Evolutionary conservation across 2,113 vertebrate genomes (phyloP).

Genomic region (Tetraodon nigroviridis): DNA sequence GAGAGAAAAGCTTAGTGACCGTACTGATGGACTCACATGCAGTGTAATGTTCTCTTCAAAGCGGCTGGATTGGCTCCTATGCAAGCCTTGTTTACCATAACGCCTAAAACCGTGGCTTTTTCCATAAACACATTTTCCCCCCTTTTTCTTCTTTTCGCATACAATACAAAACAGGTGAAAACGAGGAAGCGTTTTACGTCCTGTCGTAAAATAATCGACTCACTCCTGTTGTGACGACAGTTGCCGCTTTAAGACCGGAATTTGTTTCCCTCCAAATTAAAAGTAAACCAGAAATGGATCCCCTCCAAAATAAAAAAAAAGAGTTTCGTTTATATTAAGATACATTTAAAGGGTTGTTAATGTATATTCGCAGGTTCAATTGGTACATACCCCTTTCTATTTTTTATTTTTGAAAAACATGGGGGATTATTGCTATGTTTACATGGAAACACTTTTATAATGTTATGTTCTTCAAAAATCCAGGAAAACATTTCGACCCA

Average conservation of each 20-base stretch:
- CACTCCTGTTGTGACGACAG: slow-evolving; percentile 46
- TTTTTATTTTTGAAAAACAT: too few relatives aligned
- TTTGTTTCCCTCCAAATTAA: not conserved
- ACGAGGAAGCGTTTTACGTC: slow-evolving; percentile 11
- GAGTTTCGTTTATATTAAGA: too few relatives aligned
- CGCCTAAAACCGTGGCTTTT: slow-evolving; percentile 4
- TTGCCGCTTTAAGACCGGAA: not conserved
- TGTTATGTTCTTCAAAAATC: too few relatives aligned
- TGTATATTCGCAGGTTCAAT: too few relatives aligned
- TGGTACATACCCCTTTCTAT: too few relatives aligned
- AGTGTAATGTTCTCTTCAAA: slow-evolving; percentile 8
- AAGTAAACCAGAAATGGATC: too few relatives aligned
- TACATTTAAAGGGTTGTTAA: too few relatives aligned
- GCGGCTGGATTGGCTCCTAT: slow-evolving; percentile 6
- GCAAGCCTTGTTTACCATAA: too few relatives aligned
- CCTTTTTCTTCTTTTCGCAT: not conserved
- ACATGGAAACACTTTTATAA: too few relatives aligned
- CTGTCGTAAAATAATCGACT: slow-evolving; percentile 55
- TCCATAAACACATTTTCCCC: not conserved
- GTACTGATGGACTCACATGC: slow-evolving; percentile 35
- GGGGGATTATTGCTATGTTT: too few relatives aligned
- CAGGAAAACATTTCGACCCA: too few relatives aligned
- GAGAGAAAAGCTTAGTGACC: slow-evolving; percentile 3
- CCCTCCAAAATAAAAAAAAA: too few relatives aligned
- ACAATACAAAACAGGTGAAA: not conserved